A percentile compares a stretch with the other conserved stretches of the same genome.
Evolutionary conservation across 2,113 vertebrate genomes (phyloP).

Genomic region (Toxotes jaculatrix): DNA sequence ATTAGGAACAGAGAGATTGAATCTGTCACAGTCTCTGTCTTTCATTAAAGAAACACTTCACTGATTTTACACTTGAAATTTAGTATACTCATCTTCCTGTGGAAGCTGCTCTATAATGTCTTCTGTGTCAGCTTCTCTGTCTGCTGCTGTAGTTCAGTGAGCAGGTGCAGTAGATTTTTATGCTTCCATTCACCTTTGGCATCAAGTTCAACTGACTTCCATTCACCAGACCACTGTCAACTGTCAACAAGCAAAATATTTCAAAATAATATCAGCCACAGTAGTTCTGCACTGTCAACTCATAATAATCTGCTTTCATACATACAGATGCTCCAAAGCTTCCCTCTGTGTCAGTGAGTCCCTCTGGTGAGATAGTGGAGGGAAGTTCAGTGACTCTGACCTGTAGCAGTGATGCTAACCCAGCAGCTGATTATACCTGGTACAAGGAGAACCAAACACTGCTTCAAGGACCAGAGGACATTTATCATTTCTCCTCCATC

Average conservation of each 20-base stretch:
- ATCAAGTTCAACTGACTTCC: no score
- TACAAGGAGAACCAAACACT: constrained; percentile 23
- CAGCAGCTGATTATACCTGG: constrained; percentile 25
- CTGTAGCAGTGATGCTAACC: constrained; percentile 50
- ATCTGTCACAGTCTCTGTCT: neutral
- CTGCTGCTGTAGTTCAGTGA: no score
- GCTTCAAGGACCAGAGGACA: neutral
- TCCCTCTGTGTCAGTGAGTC: constrained; percentile 17
- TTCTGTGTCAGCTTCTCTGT: no score
- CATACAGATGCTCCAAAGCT: constrained; percentile 39
- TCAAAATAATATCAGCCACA: neutral
- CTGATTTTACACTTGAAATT: no score
- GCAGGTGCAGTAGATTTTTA: no score
- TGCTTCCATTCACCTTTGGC: no score
- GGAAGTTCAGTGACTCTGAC: constrained; percentile 42
- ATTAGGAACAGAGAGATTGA: no score
- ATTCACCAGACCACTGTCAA: no score
- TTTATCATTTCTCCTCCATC: constrained; percentile 11
- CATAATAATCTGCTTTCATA: neutral
- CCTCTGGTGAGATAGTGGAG: constrained; percentile 26
- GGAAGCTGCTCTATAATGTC: no score
- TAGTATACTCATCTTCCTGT: no score
- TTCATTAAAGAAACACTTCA: no score
- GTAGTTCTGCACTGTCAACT: neutral
- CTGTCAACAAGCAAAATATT: neutral